Evolutionary conservation across 2,113 vertebrate genomes (phyloP), one percentile per base, ranked within the genome.

Genomic region (Lepisosteus osseus): DNA sequence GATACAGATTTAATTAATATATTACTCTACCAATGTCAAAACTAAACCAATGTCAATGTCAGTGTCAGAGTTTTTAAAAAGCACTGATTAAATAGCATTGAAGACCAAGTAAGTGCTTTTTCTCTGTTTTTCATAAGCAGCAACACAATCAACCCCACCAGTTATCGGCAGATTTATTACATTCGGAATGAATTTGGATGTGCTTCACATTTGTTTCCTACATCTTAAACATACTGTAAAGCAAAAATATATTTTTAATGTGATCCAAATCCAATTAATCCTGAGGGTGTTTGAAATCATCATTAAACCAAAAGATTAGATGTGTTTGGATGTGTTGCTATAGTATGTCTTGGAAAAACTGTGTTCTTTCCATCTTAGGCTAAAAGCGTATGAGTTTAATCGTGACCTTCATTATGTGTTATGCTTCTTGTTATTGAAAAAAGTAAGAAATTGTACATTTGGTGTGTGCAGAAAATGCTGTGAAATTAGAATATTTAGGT

Each of bases 271-370:
- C 71, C 69, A 63, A 3, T 59, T 3, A 12, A 68, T 45, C 66
- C 54, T 47, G 12, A 15, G 71, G 63, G 51, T 69, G 74, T 71
- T 44, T 78, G 43, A 43, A 12, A 42, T 29, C 59, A 14, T 61
- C 66, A 40, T 44, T 51, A n/a, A 8, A 59, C 73, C 73, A 76
- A 71, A 59, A 68, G 57, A 74, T 83, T 64, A 67, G 11, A 4
- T 56, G 54, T 55, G 67, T 71, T 76, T 66, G 67, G 67, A 67
- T 71, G 29, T 67, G 73, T 73, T 74, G 72, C 70, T 72, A 55
- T 29, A 29, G 29, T 29, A 29, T 56, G 65, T 71, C 55, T 44
- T 15, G 43, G 17, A 51, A 68, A 72, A 67, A 59, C 43, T 51
- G 47, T 51, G 47, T 57, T 72, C 13, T 57, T 61, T 67, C 62